Base-by-base conservation (phyloP, 2,113 vertebrate species). In the Cygnus atratus region DNA sequence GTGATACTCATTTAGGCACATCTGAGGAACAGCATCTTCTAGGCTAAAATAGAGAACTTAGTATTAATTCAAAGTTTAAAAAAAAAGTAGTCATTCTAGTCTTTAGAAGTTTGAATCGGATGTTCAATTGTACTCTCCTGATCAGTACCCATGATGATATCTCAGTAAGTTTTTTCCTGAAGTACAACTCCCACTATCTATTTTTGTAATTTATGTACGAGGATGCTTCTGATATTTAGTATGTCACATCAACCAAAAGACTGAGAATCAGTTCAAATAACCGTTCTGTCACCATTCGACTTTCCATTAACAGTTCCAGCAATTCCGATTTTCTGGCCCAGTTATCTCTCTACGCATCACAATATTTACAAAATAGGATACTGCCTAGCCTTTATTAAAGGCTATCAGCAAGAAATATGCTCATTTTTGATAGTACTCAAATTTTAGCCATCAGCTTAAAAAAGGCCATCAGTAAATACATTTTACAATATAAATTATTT, bases 1-100 rank as follows among this genome's bases (percentile, higher is more conserved):
- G 84, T 99, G 98, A 89, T 98, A 97, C 57, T 99, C 99, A 43
- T 99, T 99, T 84, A 99, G 97, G 97, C 99, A 99, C 96, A 97
- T 94, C 44, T 94, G 95, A 59, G 88, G 74, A 84, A 43, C 71
- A 86, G 90, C 87, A 58, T 91, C 88, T 66, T 93, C 92, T 75
- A 58, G 63, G 92, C 97, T 97, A 62, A 91, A 96, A 80, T 0
- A 81, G 46, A 80, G 92, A 96, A 94, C 9, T 33, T n/a, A 6
- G 13, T 33, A 87, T 92, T 44, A 93, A 29, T 71, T 59, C 68
- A 10, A 5, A 84, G 59, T 28, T 59, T 0, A 39, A 41, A 44
- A 70, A 75, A 43, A 44, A 57, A 50, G 21, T 2, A 11, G 28
- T 18, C 29, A 11, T 29, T 84, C 77, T 54, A 82, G 46, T 41